A percentile compares a stretch with the other conserved stretches of the same genome.
Conservation (phyloP, 2,888 invertebrate species). For the Beris chalybata region DNA sequence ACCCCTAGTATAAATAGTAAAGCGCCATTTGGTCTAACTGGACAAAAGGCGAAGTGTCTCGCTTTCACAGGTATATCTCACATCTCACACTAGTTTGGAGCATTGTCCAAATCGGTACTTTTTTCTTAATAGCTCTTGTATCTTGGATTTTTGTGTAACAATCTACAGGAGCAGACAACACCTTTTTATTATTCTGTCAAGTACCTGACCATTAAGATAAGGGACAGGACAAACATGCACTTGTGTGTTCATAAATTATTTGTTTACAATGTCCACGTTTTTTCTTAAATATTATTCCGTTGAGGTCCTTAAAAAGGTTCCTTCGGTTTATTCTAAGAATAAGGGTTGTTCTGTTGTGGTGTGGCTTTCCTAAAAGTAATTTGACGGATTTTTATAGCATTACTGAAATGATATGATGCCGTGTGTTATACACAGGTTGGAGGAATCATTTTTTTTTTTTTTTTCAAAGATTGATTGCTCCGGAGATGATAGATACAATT, state of each 20-base stretch:
- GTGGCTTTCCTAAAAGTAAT: constrained; percentile 29
- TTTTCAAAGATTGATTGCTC: constrained; percentile 14
- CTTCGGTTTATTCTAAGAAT: constrained; percentile 10
- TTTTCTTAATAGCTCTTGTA: constrained; percentile 18
- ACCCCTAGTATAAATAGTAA: too few relatives aligned
- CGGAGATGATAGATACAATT: background rate
- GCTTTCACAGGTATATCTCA: too few relatives aligned
- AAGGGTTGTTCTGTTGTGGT: constrained; percentile 23
- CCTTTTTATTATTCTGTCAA: constrained; percentile 32
- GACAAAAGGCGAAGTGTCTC: too few relatives aligned
- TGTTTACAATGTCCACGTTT: constrained; percentile 11
- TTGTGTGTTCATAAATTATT: constrained; percentile 31
- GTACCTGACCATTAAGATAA: constrained; percentile 28
- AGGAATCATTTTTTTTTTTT: background rate
- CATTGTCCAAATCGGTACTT: constrained; percentile 5
- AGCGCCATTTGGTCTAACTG: too few relatives aligned
- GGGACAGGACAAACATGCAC: constrained; percentile 22
- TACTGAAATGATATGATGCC: constrained; percentile 1
- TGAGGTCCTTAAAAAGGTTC: constrained; percentile 9
- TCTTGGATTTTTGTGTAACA: constrained; percentile 20
- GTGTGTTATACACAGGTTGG: background rate
- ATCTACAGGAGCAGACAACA: constrained; percentile 29
- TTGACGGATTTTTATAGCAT: constrained; percentile 27
- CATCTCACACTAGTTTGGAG: background rate
- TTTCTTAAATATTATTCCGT: constrained; percentile 15